These are phyloP conservation scores for Solea solea DNA, from an alignment of 2,113 vertebrate species.

Conservation along the genomic window DNA sequence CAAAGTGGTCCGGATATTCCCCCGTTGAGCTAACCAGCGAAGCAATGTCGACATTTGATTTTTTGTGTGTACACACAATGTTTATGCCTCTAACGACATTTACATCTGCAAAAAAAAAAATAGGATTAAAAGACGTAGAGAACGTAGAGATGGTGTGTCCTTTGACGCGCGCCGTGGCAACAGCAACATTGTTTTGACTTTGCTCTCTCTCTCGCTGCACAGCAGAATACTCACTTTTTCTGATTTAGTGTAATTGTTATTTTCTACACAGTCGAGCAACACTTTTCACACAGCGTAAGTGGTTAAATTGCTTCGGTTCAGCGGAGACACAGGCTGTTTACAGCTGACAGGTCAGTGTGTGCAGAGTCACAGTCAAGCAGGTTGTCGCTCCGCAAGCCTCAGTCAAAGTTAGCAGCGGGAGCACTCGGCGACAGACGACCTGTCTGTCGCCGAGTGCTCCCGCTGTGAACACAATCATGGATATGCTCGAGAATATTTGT, in stretches of 20 bases:
- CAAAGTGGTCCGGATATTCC: too few species aligned
- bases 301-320: conserved; percentile 14
- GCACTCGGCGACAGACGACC: conserved; percentile 15
- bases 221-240: too few species aligned
- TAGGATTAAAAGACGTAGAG: too few species aligned
- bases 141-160: too few species aligned
- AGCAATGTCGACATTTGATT: too few species aligned
- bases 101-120: too few species aligned
- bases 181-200: too few species aligned
- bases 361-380: neutral
- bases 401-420: conserved; percentile 33
- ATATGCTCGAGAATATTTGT: conserved; percentile 19
- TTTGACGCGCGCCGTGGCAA: too few species aligned
- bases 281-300: neutral
- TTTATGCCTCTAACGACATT: too few species aligned
- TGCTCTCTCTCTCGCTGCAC: too few species aligned
- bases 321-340: conserved; percentile 20
- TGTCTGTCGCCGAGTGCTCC: neutral
- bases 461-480: neutral
- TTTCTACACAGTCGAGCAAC: neutral
- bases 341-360: conserved; percentile 35
- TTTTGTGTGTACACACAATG: too few species aligned
- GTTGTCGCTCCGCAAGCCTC: conserved; percentile 26
- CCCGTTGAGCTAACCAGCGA: too few species aligned
- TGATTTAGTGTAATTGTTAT: neutral